These are phyloP conservation scores for Aptenodytes patagonicus DNA, from an alignment of 2,113 vertebrate species.

Conservation along the genomic window DNA sequence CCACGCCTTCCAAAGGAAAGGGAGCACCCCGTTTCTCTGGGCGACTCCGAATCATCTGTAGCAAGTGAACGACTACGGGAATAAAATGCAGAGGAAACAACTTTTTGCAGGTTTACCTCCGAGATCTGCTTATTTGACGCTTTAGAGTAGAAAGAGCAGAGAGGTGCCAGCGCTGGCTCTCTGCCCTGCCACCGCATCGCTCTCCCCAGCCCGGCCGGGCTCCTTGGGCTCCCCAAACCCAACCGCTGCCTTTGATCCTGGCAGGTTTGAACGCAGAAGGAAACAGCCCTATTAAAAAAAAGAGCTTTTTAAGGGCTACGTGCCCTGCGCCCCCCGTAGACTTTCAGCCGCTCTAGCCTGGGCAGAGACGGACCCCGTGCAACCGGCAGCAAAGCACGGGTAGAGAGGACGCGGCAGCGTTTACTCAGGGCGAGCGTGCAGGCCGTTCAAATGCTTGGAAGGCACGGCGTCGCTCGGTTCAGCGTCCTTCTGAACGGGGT, in stretches of 20 bases:
- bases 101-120: conserved; percentile 74
- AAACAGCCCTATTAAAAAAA: neutral
- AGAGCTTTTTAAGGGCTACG: neutral
- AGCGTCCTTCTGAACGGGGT: neutral
- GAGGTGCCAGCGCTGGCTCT: neutral
- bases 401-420: neutral
- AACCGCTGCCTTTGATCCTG: neutral
- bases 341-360: neutral
- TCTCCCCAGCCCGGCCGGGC: accelerated
- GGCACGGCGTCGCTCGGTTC: neutral
- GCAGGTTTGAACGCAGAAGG: neutral
- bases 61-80: accelerated
- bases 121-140: conserved; percentile 72
- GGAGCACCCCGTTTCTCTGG: neutral
- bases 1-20: accelerated
- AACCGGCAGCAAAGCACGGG: neutral
- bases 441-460: neutral
- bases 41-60: neutral
- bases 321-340: accelerated
- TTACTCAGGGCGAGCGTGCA: neutral
- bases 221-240: neutral
- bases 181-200: neutral
- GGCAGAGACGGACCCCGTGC: neutral
- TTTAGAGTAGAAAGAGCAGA: conserved; percentile 26
- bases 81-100: neutral